These are phyloP conservation scores for Eilema caniola DNA, from an alignment of 2,888 invertebrate genomes.

Conservation along the genomic window DNA sequence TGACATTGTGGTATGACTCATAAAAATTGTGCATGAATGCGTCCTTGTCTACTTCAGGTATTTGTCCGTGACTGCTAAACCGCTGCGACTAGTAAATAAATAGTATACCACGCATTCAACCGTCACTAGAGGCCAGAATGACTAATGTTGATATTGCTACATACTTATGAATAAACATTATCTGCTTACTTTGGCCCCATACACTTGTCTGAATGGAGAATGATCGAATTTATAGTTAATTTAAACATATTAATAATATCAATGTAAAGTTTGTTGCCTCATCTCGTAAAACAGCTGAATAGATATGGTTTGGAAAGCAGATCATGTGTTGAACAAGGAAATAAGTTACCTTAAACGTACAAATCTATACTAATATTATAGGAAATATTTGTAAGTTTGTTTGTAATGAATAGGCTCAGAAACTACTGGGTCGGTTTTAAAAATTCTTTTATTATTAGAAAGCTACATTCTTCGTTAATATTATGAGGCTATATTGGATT, in stretches of 20 bases:
- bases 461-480: no score
- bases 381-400: no score
- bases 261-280: not conserved
- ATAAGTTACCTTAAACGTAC: not conserved
- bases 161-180: slow-evolving; percentile 7
- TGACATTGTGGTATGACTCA: not conserved
- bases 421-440: no score
- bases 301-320: not conserved
- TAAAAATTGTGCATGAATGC: not conserved
- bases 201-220: not conserved
- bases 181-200: not conserved
- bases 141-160: slow-evolving; percentile 12
- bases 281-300: not conserved
- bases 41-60: not conserved
- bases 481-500: no score
- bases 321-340: not conserved
- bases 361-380: no score
- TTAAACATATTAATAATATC: not conserved
- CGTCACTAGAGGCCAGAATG: not conserved
- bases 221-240: not conserved
- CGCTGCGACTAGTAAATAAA: slow-evolving; percentile 8
- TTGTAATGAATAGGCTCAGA: no score
- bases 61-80: slow-evolving; percentile 10
- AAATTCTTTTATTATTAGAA: no score
- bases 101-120: slow-evolving; percentile 10